Conservation (phyloP, 2,797 vertebrate genomes). For the Premnoplex brunnescens region DNA sequence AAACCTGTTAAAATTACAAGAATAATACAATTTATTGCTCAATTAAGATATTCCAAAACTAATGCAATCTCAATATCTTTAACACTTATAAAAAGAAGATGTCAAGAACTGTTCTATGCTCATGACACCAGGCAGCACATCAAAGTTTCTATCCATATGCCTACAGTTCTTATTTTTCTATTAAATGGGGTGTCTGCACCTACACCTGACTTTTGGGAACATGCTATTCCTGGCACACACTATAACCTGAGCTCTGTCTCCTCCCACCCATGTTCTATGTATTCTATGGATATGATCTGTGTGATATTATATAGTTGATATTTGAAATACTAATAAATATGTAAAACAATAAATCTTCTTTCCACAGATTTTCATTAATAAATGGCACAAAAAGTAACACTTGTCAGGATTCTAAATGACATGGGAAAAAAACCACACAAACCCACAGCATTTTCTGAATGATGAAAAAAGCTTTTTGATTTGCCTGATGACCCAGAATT, state of each 20-base stretch:
- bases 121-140: neutral
- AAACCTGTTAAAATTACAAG: neutral
- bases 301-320: neutral
- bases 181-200: neutral
- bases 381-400: neutral
- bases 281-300: neutral
- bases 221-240: neutral
- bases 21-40: neutral
- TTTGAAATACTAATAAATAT: neutral
- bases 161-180: neutral
- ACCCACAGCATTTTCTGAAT: neutral
- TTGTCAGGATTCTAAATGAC: neutral
- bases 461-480: neutral
- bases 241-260: neutral
- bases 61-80: neutral
- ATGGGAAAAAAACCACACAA: neutral
- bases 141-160: neutral
- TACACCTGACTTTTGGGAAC: neutral
- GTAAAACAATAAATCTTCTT: neutral
- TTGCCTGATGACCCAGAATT: neutral
- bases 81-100: neutral
- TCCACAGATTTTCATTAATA: neutral
- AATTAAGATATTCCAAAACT: neutral
- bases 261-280: neutral
- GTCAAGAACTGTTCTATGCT: neutral